Conservation (phyloP, 1,140 invertebrate genomes). For the Bombus confusus region DNA sequence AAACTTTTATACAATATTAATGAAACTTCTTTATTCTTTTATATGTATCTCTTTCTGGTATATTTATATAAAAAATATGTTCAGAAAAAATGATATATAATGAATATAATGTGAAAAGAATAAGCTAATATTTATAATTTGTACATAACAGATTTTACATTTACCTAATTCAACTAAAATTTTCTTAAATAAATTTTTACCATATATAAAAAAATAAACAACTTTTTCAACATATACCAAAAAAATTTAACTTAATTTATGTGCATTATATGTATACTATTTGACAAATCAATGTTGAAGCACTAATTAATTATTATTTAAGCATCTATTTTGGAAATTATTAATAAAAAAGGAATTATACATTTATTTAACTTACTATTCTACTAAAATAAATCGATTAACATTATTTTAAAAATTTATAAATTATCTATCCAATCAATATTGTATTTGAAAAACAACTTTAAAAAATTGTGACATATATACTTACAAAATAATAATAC, state of each 20-base stretch:
- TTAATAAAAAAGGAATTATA: not conserved
- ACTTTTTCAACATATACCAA: not conserved
- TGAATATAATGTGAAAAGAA: not conserved
- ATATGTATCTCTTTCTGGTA: not conserved
- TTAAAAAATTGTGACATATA: not conserved
- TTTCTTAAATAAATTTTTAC: not conserved
- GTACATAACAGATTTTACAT: conserved; percentile 7
- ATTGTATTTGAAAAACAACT: not conserved
- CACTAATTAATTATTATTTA: not conserved
- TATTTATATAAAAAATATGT: conserved; percentile 12
- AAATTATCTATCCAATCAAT: not conserved
- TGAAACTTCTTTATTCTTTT: not conserved
- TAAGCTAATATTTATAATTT: not conserved
- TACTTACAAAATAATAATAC: not conserved
- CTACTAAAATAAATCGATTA: not conserved
- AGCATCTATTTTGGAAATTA: not conserved
- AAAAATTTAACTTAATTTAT: not conserved
- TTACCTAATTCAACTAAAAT: no score
- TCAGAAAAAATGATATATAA: not conserved
- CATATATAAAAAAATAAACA: not conserved
- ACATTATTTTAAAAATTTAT: not conserved
- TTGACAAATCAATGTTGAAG: not conserved
- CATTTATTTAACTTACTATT: not conserved
- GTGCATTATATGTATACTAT: not conserved
- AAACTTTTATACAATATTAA: not conserved